Percentiles rank a stretch among this genome's conserved stretches.
phyloP scores from a whole-genome alignment of 2,113 vertebrate species.

The Beaufortia kweichowensis region DNA sequence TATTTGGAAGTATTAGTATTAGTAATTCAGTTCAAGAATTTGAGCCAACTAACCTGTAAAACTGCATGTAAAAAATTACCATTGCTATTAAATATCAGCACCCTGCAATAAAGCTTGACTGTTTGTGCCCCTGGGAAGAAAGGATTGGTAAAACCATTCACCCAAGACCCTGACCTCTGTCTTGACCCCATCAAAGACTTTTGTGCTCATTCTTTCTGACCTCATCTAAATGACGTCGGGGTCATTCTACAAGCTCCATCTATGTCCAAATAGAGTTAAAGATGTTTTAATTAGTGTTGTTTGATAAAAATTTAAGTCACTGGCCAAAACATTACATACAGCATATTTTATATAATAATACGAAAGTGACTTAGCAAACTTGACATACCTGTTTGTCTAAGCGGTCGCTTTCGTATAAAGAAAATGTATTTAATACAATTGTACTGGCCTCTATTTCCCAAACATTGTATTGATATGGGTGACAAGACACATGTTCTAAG shows the following conservation, averaged over 20 bases:
- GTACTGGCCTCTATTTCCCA: too few relatives aligned
- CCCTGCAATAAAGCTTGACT: slow-evolving; percentile 7
- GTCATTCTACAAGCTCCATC: slow-evolving; percentile 10
- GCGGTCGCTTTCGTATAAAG: too few relatives aligned
- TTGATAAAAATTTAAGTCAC: neutral
- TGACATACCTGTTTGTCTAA: too few relatives aligned
- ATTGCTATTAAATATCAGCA: neutral
- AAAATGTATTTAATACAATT: too few relatives aligned
- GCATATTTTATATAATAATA: too few relatives aligned
- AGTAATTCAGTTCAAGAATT: slow-evolving; percentile 32
- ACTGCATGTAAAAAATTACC: neutral
- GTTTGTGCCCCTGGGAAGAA: slow-evolving; percentile 2
- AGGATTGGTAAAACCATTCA: slow-evolving; percentile 18
- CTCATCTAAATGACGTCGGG: neutral
- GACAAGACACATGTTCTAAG: too few relatives aligned
- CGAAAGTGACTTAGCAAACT: too few relatives aligned
- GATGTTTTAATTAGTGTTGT: neutral
- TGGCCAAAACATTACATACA: too few relatives aligned
- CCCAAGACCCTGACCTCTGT: slow-evolving; percentile 23
- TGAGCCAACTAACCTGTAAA: slow-evolving; percentile 1
- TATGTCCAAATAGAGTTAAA: neutral
- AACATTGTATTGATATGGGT: too few relatives aligned
- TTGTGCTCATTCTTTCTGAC: neutral
- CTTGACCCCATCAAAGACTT: slow-evolving; percentile 8
- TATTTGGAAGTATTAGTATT: too few relatives aligned